Conservation (phyloP, 2,888 invertebrate species). For the Alloscopus bannaensis region DNA sequence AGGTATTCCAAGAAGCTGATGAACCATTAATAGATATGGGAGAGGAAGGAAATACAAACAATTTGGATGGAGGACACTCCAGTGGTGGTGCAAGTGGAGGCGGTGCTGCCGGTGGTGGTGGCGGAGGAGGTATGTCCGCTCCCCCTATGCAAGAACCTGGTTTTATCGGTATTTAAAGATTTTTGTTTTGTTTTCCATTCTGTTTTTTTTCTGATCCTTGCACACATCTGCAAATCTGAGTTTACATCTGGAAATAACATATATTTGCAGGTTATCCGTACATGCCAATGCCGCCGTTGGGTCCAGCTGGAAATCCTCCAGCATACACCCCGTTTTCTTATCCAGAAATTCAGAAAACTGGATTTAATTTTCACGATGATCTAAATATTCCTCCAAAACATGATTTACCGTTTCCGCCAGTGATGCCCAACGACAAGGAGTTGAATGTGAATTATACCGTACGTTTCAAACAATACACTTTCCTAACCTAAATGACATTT, state of each 20-base stretch:
- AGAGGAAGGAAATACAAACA: conserved; percentile 77
- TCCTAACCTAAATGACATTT: too few relatives aligned
- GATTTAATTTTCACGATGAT: too few relatives aligned
- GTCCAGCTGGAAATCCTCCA: conserved; percentile 74
- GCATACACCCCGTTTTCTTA: conserved; percentile 81
- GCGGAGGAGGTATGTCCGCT: conserved; percentile 77
- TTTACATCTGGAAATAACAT: not conserved
- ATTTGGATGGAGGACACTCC: conserved; percentile 76
- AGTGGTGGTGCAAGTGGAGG: conserved; percentile 71
- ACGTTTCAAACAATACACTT: not conserved
- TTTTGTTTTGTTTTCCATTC: not conserved
- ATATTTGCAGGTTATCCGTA: conserved; percentile 80
- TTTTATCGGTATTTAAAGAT: conserved; percentile 80
- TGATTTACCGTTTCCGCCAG: not conserved
- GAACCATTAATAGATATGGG: conserved; percentile 82
- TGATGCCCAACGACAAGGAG: conserved; percentile 45
- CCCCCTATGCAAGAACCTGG: conserved; percentile 77
- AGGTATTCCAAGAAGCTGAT: conserved; percentile 83
- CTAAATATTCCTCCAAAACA: conserved; percentile 61
- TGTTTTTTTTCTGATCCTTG: not conserved
- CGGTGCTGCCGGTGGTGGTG: conserved; percentile 75
- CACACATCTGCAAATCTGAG: not conserved
- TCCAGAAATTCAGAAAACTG: conserved; percentile 80
- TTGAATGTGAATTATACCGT: conserved; percentile 53
- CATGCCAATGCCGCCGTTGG: conserved; percentile 80